Conservation (phyloP, 1,140 invertebrate genomes). For the Brachionus calyciflorus region DNA sequence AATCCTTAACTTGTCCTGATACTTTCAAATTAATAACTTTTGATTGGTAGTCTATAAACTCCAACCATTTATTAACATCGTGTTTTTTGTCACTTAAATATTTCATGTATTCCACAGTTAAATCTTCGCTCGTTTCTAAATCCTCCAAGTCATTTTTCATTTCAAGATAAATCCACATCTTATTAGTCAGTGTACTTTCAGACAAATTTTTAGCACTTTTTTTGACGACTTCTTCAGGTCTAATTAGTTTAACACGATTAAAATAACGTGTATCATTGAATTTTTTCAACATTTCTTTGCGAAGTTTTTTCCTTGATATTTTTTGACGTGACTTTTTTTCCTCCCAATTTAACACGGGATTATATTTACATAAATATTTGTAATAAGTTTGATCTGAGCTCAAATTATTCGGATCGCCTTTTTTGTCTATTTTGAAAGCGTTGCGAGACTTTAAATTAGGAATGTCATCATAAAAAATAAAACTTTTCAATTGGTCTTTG, state of each 20-base stretch:
- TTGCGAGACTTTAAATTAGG: background rate
- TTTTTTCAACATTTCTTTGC: conserved; percentile 4
- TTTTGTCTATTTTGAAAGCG: conserved; percentile 27
- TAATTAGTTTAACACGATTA: background rate
- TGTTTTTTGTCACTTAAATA: conserved; percentile 27
- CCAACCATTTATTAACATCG: conserved; percentile 35
- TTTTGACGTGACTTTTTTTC: background rate
- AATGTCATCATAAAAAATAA: conserved; percentile 23
- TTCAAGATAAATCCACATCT: conserved; percentile 41
- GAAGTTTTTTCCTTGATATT: background rate
- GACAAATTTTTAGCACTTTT: background rate
- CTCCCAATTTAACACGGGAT: background rate
- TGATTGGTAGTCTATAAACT: conserved; percentile 38
- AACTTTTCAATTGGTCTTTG: conserved; percentile 33
- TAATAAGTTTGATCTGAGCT: conserved; percentile 9
- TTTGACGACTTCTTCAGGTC: background rate
- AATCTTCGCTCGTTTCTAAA: background rate
- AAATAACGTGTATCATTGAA: conserved; percentile 35
- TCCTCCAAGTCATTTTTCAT: conserved; percentile 31
- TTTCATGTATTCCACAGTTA: conserved; percentile 12
- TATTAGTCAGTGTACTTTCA: conserved; percentile 23
- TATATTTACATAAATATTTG: conserved; percentile 13
- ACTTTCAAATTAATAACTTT: conserved; percentile 2
- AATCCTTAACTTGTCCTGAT: background rate
- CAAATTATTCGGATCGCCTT: conserved; percentile 41